Evolutionary conservation across 2,888 invertebrate species (phyloP).

Genomic region (Prenolepis imparis): DNA sequence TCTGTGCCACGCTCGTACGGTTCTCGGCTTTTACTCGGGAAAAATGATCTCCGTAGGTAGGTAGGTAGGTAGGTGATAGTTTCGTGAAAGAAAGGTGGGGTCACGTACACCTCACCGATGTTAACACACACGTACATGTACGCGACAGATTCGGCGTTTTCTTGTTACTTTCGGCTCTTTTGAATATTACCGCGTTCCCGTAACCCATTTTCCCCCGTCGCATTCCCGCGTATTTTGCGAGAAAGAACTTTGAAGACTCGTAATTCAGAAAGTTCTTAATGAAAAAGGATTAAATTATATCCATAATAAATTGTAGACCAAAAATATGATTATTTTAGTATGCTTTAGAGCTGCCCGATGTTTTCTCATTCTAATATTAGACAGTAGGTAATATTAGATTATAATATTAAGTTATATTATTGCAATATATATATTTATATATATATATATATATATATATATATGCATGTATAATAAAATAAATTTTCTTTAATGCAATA

Average conservation of each 20-base stretch:
- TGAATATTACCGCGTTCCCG: slow-evolving; percentile 41
- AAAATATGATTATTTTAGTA: not conserved
- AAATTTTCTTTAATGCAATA: too few relatives aligned
- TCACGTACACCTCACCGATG: slow-evolving; percentile 54
- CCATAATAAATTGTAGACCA: not conserved
- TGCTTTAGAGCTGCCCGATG: not conserved
- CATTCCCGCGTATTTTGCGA: not conserved
- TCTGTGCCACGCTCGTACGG: slow-evolving; percentile 79
- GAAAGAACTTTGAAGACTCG: not conserved
- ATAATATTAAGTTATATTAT: not conserved
- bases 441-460: too few relatives aligned
- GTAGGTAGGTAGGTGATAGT: slow-evolving; percentile 68
- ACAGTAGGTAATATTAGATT: not conserved
- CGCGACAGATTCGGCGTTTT: slow-evolving; percentile 25
- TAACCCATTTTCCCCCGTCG: slow-evolving; percentile 45
- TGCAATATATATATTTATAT: not conserved
- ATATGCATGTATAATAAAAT: too few relatives aligned
- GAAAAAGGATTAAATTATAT: not conserved
- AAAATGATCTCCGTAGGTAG: slow-evolving; percentile 74
- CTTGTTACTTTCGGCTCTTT: slow-evolving; percentile 38
- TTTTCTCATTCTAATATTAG: not conserved
- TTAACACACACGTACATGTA: slow-evolving; percentile 60
- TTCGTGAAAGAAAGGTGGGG: slow-evolving; percentile 68
- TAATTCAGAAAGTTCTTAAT: not conserved
- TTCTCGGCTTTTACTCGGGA: slow-evolving; percentile 82